Conservation (phyloP, 2,888 invertebrate species). For the Unio delphinus region DNA sequence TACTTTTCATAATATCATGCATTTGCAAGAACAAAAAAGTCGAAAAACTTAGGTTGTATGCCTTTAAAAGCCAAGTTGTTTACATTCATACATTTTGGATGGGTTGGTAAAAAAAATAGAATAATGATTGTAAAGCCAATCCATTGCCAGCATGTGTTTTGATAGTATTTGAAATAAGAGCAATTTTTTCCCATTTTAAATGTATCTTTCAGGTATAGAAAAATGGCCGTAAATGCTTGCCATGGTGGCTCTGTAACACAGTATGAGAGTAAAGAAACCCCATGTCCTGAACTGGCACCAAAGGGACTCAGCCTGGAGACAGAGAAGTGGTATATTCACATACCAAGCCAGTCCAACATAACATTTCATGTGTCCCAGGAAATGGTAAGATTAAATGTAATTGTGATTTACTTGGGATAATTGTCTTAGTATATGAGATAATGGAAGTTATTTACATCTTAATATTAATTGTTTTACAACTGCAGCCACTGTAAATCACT, state of each 20-base stretch:
- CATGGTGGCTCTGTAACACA: slow-evolving; percentile 32
- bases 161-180: no score
- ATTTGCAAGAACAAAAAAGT: no score
- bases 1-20: no score
- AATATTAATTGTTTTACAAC: no score
- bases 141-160: no score
- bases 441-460: not conserved
- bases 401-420: not conserved
- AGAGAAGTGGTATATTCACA: slow-evolving; percentile 23
- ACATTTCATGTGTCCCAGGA: slow-evolving; percentile 52
- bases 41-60: no score
- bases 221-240: slow-evolving; percentile 59
- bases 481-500: no score
- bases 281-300: slow-evolving; percentile 55
- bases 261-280: slow-evolving; percentile 30
- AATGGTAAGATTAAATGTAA: slow-evolving; percentile 34
- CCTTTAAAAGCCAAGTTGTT: no score
- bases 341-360: slow-evolving; percentile 37
- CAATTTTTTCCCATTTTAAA: no score
- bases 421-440: not conserved
- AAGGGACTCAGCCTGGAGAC: slow-evolving; percentile 41
- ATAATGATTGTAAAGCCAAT: no score
- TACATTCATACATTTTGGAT: no score
- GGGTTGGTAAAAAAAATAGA: no score
- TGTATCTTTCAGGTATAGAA: slow-evolving; percentile 52